Percentiles rank a stretch among this genome's conserved stretches.
Evolutionary conservation across 1,140 invertebrate genomes (phyloP).

Genomic region (Diorhabda carinulata): DNA sequence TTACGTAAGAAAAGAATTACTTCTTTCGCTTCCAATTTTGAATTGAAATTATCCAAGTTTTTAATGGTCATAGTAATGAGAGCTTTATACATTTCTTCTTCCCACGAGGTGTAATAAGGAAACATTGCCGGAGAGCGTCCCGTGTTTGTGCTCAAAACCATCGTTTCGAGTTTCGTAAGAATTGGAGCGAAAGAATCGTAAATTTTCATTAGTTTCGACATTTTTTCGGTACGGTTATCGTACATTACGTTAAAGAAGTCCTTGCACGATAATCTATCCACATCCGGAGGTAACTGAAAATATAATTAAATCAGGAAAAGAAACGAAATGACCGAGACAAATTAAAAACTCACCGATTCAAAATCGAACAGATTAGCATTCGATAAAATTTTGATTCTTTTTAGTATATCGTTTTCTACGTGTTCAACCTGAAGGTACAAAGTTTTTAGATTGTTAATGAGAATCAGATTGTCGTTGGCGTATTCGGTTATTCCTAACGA

Average conservation of each 20-base stretch:
- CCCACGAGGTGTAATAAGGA: slow-evolving; percentile 66
- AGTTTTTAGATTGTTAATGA: slow-evolving; percentile 57
- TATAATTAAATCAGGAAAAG: background rate
- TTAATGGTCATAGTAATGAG: slow-evolving; percentile 60
- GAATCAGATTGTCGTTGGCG: slow-evolving; percentile 53
- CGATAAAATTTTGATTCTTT: slow-evolving; percentile 48
- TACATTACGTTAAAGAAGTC: slow-evolving; percentile 66
- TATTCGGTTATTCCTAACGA: slow-evolving; percentile 77
- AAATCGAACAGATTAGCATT: slow-evolving; percentile 42
- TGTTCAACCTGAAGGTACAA: slow-evolving; percentile 71
- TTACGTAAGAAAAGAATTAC: slow-evolving; percentile 37
- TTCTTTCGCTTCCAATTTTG: slow-evolving; percentile 55
- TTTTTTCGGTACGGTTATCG: slow-evolving; percentile 60
- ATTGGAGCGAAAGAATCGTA: slow-evolving; percentile 73
- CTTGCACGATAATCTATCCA: slow-evolving; percentile 36
- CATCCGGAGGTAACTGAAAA: background rate
- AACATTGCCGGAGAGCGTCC: slow-evolving; percentile 63
- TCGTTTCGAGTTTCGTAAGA: slow-evolving; percentile 75
- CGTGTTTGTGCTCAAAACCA: slow-evolving; percentile 63
- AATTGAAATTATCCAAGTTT: slow-evolving; percentile 69
- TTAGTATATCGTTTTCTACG: slow-evolving; percentile 67
- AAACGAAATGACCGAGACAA: background rate
- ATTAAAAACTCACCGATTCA: slow-evolving; percentile 15
- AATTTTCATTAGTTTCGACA: slow-evolving; percentile 61
- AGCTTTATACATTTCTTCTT: slow-evolving; percentile 61